Percentiles rank a stretch among this genome's conserved stretches.
phyloP scores from a whole-genome alignment of 2,113 vertebrate genomes.

The Gasterosteus nipponicus region DNA sequence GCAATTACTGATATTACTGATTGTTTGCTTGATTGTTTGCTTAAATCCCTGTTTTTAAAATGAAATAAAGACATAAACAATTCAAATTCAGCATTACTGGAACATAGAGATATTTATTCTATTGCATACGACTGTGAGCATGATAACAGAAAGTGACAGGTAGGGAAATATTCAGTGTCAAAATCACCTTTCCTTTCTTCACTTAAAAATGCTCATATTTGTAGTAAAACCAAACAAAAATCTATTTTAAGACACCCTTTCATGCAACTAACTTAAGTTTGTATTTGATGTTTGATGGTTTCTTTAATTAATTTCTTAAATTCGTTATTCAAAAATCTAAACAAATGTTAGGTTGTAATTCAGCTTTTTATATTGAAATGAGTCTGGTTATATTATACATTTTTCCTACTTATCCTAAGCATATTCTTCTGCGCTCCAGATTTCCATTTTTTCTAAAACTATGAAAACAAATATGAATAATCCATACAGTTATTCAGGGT shows the following conservation, averaged over 20 bases:
- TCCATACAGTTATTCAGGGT: neutral
- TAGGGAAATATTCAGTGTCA: neutral
- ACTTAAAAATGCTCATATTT: neutral
- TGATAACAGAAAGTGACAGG: neutral
- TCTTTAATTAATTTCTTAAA: neutral
- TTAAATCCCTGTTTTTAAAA: neutral
- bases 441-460: neutral
- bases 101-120: neutral
- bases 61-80: neutral
- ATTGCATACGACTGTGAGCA: neutral
- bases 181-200: neutral
- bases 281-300: neutral
- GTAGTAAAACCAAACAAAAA: no score
- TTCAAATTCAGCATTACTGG: neutral
- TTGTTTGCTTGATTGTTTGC: slow-evolving; percentile 1
- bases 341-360: neutral
- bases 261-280: neutral
- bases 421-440: neutral
- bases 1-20: slow-evolving; percentile 11
- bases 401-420: neutral
- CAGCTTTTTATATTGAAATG: neutral
- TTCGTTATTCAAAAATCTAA: neutral
- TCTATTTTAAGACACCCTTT: neutral
- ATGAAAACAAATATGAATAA: neutral
- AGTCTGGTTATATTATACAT: neutral